Percentiles rank a stretch among this genome's conserved stretches.
These are phyloP conservation scores for Laticauda laticaudata DNA, from an alignment of 2,113 vertebrate species.

Conservation along the genomic window DNA sequence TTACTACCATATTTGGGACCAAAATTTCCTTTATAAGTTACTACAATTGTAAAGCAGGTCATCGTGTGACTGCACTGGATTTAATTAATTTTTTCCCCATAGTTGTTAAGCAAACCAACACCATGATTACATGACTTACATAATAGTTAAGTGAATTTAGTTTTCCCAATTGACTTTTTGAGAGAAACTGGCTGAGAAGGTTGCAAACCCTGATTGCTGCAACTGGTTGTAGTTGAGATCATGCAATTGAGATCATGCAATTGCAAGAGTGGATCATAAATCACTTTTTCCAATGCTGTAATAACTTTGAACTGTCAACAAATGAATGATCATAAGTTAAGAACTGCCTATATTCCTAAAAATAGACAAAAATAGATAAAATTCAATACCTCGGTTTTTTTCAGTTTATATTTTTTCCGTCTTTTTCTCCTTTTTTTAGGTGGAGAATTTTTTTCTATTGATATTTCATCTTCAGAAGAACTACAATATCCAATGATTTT, in stretches of 20 bases:
- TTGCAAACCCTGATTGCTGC: background rate
- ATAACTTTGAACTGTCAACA: background rate
- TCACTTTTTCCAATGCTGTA: background rate
- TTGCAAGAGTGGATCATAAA: background rate
- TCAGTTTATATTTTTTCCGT: slow-evolving; percentile 67
- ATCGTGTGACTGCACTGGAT: background rate
- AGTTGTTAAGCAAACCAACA: background rate
- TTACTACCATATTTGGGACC: background rate
- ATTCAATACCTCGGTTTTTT: slow-evolving; percentile 62
- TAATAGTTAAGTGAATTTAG: background rate
- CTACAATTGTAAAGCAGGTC: background rate
- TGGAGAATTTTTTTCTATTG: slow-evolving; percentile 73
- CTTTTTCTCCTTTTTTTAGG: slow-evolving; percentile 70
- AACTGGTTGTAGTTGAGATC: background rate
- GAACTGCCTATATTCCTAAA: background rate
- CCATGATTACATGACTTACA: background rate
- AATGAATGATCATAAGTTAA: background rate
- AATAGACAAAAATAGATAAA: background rate
- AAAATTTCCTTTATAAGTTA: background rate
- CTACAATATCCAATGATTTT: slow-evolving; percentile 74
- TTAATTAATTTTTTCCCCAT: background rate
- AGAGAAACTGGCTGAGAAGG: background rate
- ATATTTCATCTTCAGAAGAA: slow-evolving; percentile 87
- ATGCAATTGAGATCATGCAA: background rate
- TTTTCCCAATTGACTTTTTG: background rate